These are phyloP conservation scores for Parauchenoglanis ngamensis DNA, from an alignment of 2,797 vertebrate genomes.

Conservation along the genomic window DNA sequence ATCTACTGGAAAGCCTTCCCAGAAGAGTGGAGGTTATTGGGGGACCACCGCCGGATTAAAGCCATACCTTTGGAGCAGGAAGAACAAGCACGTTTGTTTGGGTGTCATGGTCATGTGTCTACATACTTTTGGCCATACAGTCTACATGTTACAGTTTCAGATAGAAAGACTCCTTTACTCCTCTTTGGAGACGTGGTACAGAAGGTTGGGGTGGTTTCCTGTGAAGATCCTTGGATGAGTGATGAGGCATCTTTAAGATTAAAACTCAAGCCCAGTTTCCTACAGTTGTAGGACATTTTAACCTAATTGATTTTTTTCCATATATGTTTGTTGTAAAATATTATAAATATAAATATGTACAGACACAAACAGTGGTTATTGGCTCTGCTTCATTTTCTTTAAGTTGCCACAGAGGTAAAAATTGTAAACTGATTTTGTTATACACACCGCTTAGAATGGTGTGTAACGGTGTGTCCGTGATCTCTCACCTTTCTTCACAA, in stretches of 20 bases:
- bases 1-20: background rate
- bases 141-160: background rate
- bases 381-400: conserved; percentile 7
- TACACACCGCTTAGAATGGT: too few species aligned
- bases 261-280: background rate
- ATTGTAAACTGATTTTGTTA: background rate
- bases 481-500: background rate
- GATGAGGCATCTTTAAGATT: background rate
- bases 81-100: background rate
- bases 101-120: background rate
- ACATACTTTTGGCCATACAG: background rate
- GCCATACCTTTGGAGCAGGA: background rate
- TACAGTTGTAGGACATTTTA: background rate
- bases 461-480: background rate
- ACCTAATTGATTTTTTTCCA: background rate
- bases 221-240: background rate
- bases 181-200: background rate
- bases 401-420: background rate
- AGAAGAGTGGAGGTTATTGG: background rate
- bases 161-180: background rate
- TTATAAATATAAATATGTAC: conserved; percentile 23
- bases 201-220: background rate
- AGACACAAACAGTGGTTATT: background rate
- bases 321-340: background rate
- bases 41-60: too few species aligned